phyloP scores from a whole-genome alignment of 2,113 vertebrate genomes.

The Garra rufa region DNA sequence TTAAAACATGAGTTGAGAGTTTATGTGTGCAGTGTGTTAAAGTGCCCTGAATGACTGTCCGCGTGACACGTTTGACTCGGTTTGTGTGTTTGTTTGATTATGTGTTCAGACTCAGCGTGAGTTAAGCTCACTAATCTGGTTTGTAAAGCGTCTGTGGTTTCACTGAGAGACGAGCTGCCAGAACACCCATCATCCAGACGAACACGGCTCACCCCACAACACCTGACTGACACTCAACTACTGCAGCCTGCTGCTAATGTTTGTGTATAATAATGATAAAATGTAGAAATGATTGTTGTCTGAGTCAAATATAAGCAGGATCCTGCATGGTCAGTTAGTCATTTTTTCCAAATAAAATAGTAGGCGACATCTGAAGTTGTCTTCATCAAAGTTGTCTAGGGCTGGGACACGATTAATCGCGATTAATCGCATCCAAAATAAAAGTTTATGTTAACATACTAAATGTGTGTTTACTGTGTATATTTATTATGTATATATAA shows the following conservation, averaged over 20 bases:
- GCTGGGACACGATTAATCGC: too few relatives aligned
- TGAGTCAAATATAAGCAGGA: not conserved
- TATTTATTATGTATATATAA: too few relatives aligned
- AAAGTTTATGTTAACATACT: too few relatives aligned
- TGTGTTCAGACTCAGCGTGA: not conserved
- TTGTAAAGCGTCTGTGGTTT: not conserved
- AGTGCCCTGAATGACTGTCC: not conserved
- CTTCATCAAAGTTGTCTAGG: too few relatives aligned
- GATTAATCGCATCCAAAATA: too few relatives aligned
- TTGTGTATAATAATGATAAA: not conserved
- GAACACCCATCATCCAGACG: not conserved
- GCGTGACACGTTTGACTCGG: not conserved
- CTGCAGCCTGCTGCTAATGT: not conserved
- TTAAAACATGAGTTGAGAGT: not conserved
- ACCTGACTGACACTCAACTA: not conserved
- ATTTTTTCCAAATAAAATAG: not conserved
- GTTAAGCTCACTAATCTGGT: conserved; percentile 9
- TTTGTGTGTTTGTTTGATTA: not conserved
- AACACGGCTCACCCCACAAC: not conserved
- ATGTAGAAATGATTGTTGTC: not conserved
- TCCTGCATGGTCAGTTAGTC: not conserved
- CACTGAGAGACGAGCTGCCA: not conserved
- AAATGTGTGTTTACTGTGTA: too few relatives aligned
- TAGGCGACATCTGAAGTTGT: too few relatives aligned
- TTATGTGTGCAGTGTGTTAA: not conserved